phyloP scores from a whole-genome alignment of 2,888 invertebrate genomes.

The Bembecia ichneumoniformis region DNA sequence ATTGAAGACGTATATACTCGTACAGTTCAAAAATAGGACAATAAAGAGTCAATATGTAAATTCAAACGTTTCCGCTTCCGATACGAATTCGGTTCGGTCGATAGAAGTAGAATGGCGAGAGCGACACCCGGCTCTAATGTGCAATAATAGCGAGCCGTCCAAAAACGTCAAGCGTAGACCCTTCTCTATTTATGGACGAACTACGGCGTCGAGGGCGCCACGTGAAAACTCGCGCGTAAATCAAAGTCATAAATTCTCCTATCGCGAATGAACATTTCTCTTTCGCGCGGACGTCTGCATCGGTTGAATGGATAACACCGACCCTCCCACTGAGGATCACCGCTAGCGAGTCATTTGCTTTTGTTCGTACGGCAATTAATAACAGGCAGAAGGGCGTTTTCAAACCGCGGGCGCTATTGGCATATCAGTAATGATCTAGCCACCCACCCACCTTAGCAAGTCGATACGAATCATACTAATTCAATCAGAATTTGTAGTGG shows the following conservation, averaged over 20 bases:
- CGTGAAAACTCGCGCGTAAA: slow-evolving; percentile 66
- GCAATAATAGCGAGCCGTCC: slow-evolving; percentile 53
- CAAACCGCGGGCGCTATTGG: slow-evolving; percentile 55
- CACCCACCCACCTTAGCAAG: slow-evolving; percentile 27
- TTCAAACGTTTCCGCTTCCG: slow-evolving; percentile 42
- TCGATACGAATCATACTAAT: slow-evolving; percentile 41
- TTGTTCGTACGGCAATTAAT: slow-evolving; percentile 70
- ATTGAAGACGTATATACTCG: not conserved
- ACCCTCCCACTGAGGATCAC: slow-evolving; percentile 66
- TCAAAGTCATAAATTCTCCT: slow-evolving; percentile 70
- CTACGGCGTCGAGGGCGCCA: slow-evolving; percentile 39
- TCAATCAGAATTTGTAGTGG: slow-evolving; percentile 22
- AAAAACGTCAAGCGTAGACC: slow-evolving; percentile 50
- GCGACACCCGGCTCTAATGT: slow-evolving; percentile 40
- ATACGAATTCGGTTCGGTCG: slow-evolving; percentile 44
- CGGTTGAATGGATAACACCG: slow-evolving; percentile 68
- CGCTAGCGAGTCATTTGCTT: slow-evolving; percentile 70
- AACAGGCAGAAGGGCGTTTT: slow-evolving; percentile 64
- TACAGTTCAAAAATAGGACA: not conserved
- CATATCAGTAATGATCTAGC: slow-evolving; percentile 66
- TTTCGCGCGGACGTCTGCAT: slow-evolving; percentile 62
- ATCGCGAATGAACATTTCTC: slow-evolving; percentile 72
- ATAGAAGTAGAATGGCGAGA: slow-evolving; percentile 47
- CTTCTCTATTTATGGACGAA: slow-evolving; percentile 57
- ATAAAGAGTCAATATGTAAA: slow-evolving; percentile 35